Evolutionary conservation across 1,140 invertebrate species (phyloP).

Genomic region (Cryptotermes secundus): DNA sequence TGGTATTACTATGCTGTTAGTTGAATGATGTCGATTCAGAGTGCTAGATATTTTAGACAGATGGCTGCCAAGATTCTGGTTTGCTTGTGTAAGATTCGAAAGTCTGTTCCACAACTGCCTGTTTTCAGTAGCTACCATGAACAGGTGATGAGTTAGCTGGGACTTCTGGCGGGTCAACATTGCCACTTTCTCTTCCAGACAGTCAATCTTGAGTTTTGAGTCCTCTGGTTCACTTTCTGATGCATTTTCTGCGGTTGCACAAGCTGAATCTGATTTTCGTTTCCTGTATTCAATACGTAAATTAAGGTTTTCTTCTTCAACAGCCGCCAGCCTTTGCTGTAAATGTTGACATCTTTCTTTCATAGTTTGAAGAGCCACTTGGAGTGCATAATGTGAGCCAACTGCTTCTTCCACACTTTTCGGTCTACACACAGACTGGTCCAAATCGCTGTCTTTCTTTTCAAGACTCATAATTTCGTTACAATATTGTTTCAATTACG

Average conservation of each 20-base stretch:
- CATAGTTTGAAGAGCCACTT: conserved; percentile 75
- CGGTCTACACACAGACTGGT: not conserved
- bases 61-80: conserved; percentile 52
- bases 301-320: conserved; percentile 73
- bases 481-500: not conserved
- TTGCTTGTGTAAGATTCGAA: conserved; percentile 60
- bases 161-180: conserved; percentile 70
- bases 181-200: conserved; percentile 59
- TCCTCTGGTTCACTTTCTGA: not conserved
- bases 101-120: conserved; percentile 73
- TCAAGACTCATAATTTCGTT: conserved; percentile 25
- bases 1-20: not conserved
- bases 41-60: conserved; percentile 54
- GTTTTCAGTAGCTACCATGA: conserved; percentile 78
- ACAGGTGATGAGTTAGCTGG: conserved; percentile 70
- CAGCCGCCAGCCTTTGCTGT: conserved; percentile 62
- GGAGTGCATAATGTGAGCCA: conserved; percentile 58
- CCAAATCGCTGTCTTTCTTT: conserved; percentile 14
- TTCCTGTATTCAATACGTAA: conserved; percentile 54
- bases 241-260: not conserved
- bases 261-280: conserved; percentile 18
- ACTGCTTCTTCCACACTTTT: conserved; percentile 17
- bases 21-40: conserved; percentile 22
- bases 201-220: too few species aligned
- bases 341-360: conserved; percentile 73